A percentile compares a stretch with the other conserved stretches of the same genome.
Evolutionary conservation across 2,888 invertebrate genomes (phyloP).

Genomic region (Branchellion lobata): DNA sequence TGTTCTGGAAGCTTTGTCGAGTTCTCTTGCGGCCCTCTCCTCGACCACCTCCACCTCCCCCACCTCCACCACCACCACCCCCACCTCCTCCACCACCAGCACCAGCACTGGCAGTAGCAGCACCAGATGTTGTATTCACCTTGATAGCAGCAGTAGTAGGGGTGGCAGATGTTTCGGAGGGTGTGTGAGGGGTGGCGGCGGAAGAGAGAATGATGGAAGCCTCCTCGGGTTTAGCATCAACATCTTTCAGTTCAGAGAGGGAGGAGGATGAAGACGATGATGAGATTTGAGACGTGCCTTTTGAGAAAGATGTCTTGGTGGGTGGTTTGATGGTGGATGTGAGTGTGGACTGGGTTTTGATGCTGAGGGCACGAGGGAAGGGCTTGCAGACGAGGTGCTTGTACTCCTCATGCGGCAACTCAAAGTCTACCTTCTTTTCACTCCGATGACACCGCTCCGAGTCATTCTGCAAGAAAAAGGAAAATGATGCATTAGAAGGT

Average conservation of each 20-base stretch:
- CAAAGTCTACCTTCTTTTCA: constrained; percentile 31
- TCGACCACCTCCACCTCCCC: too few relatives aligned
- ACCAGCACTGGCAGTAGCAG: not conserved
- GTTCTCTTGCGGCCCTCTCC: constrained; percentile 30
- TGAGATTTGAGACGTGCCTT: not conserved
- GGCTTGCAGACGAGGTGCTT: constrained; percentile 14
- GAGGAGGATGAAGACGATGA: not conserved
- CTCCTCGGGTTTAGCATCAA: not conserved
- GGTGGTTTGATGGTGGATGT: not conserved
- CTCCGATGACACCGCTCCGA: constrained; percentile 2
- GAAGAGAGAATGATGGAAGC: not conserved
- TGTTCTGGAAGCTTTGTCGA: constrained; percentile 17
- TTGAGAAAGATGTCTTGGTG: not conserved
- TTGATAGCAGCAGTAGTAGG: not conserved
- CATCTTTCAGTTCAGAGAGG: not conserved
- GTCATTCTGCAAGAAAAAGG: constrained; percentile 28
- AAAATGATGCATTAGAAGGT: too few relatives aligned
- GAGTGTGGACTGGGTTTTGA: constrained; percentile 24
- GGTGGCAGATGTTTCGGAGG: not conserved
- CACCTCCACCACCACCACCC: too few relatives aligned
- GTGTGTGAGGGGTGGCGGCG: not conserved
- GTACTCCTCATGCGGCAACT: constrained; percentile 18
- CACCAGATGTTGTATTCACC: too few relatives aligned
- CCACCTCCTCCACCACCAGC: too few relatives aligned
- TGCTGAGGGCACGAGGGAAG: not conserved